phyloP scores from a whole-genome alignment of 2,888 invertebrate species.

The Meiosimyza decipiens region DNA sequence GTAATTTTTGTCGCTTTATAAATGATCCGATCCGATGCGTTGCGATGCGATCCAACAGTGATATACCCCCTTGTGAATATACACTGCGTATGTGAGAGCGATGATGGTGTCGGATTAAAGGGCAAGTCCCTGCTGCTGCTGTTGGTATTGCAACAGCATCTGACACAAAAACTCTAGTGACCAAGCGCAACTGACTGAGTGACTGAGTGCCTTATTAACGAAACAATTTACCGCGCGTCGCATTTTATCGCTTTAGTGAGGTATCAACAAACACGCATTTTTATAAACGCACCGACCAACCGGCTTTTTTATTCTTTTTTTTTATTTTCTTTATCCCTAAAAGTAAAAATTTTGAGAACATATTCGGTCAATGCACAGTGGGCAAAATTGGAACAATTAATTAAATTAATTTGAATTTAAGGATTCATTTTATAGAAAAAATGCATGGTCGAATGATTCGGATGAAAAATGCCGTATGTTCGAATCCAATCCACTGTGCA shows the following conservation, averaged over 20 bases:
- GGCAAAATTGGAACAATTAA: too few relatives aligned
- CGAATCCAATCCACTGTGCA: neutral
- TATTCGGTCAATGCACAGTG: too few relatives aligned
- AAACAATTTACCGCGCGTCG: constrained; percentile 50
- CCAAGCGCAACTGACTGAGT: neutral
- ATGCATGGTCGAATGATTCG: too few relatives aligned
- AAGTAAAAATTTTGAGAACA: too few relatives aligned
- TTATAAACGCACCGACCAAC: constrained; percentile 20
- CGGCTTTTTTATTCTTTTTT: neutral
- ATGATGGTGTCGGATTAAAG: constrained; percentile 50
- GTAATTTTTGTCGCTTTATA: constrained; percentile 48
- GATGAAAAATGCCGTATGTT: too few relatives aligned
- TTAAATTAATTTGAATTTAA: too few relatives aligned
- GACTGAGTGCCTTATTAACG: constrained; percentile 46
- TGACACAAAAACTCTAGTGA: neutral
- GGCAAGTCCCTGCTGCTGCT: constrained; percentile 43
- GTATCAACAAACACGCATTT: constrained; percentile 44
- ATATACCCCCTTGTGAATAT: constrained; percentile 2
- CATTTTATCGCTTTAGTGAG: constrained; percentile 59
- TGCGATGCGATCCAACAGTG: neutral
- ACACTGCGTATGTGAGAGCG: constrained; percentile 45
- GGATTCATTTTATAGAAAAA: too few relatives aligned
- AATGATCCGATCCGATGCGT: constrained; percentile 45
- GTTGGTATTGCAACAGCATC: constrained; percentile 26
- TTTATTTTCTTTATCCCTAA: too few relatives aligned